These are phyloP conservation scores for Philopedon plagiatum DNA, from an alignment of 2,888 invertebrate genomes.

Conservation along the genomic window DNA sequence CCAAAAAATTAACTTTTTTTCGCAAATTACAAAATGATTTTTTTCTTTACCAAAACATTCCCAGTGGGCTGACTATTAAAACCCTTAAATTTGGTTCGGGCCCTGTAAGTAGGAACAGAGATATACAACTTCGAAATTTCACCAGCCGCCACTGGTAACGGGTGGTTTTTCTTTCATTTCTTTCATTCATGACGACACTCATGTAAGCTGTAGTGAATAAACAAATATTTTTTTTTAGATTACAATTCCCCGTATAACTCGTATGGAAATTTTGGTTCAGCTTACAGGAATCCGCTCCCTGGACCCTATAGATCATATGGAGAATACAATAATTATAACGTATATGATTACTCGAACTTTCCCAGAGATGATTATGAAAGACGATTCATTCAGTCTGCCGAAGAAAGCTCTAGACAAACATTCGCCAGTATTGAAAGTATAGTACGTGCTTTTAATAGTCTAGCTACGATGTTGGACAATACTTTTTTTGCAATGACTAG, in stretches of 20 bases:
- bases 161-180: too few species aligned
- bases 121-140: too few species aligned
- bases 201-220: background rate
- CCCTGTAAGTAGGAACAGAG: too few species aligned
- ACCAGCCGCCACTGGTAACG: too few species aligned
- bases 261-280: conserved; percentile 52
- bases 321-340: conserved; percentile 61
- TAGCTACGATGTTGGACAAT: conserved; percentile 97
- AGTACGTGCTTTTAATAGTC: conserved; percentile 87
- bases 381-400: conserved; percentile 87
- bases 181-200: too few species aligned
- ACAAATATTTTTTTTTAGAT: background rate
- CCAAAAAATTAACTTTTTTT: too few species aligned
- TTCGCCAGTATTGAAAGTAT: conserved; percentile 95
- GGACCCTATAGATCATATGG: conserved; percentile 54
- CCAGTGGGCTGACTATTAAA: too few species aligned
- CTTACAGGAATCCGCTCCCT: conserved; percentile 31
- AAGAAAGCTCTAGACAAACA: conserved; percentile 92
- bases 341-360: conserved; percentile 57
- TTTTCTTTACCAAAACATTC: too few species aligned
- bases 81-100: too few species aligned
- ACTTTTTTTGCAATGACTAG: conserved; percentile 96
- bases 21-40: too few species aligned
- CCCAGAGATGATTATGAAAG: conserved; percentile 73
- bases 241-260: conserved; percentile 60